A percentile compares a stretch with the other conserved stretches of the same genome.
These are phyloP conservation scores for Agonopterix alstromeriana DNA, from an alignment of 2,888 invertebrate species.

Conservation along the genomic window DNA sequence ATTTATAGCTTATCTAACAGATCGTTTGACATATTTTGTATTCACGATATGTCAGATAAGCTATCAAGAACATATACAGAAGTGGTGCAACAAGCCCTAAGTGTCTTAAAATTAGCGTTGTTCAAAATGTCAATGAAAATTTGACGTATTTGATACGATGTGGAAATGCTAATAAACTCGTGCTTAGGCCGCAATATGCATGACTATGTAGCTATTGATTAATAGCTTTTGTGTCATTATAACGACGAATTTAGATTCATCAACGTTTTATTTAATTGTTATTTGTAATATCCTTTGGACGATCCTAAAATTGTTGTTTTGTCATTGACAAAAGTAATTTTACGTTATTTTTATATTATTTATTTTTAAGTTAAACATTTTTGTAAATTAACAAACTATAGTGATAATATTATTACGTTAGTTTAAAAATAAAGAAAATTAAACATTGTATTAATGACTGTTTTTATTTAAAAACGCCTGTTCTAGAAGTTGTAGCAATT, in stretches of 20 bases:
- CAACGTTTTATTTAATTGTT: conserved; percentile 21
- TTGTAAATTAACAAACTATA: conserved; percentile 72
- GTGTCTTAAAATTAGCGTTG: too few relatives aligned
- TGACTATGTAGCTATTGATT: too few relatives aligned
- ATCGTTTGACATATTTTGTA: too few relatives aligned
- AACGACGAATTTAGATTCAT: background rate
- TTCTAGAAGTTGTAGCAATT: background rate
- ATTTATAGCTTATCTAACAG: too few relatives aligned
- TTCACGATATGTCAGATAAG: too few relatives aligned
- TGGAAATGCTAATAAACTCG: too few relatives aligned
- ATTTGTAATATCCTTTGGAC: conserved; percentile 38
- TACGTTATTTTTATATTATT: conserved; percentile 73
- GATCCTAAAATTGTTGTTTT: conserved; percentile 58
- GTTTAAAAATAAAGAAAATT: conserved; percentile 33
- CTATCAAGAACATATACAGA: too few relatives aligned
- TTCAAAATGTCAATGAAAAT: too few relatives aligned
- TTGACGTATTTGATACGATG: too few relatives aligned
- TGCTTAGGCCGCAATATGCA: too few relatives aligned
- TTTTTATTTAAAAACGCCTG: background rate
- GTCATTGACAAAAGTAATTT: conserved; percentile 50
- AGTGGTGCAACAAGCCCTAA: too few relatives aligned
- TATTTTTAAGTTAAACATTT: conserved; percentile 66
- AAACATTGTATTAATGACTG: background rate
- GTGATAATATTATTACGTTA: conserved; percentile 48
- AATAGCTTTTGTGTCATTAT: background rate